phyloP scores from a whole-genome alignment of 35 echinoderm and acorn worm species.

The Amphiura filiformis region DNA sequence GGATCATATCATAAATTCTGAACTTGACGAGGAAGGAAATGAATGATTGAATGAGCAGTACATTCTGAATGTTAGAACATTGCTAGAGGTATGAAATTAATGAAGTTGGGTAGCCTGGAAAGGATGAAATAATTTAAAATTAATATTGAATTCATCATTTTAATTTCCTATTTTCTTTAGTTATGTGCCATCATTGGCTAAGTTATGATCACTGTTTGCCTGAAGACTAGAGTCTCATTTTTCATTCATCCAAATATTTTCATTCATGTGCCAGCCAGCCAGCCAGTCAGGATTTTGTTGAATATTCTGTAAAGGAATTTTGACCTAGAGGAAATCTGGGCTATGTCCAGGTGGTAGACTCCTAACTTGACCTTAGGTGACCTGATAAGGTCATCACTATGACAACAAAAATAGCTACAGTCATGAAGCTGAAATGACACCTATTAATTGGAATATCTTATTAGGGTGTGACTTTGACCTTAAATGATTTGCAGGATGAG shows the following conservation, averaged over 20 bases:
- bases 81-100: too few species aligned
- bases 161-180: too few species aligned
- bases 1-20: too few species aligned
- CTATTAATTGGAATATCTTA: conserved; percentile 5
- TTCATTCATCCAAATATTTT: not conserved
- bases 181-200: too few species aligned
- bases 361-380: not conserved
- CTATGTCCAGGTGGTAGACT: not conserved
- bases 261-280: not conserved
- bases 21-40: too few species aligned
- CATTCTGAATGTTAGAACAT: too few species aligned
- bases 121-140: too few species aligned
- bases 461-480: not conserved
- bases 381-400: not conserved
- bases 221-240: not conserved
- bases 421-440: not conserved
- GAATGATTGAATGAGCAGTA: too few species aligned
- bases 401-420: not conserved
- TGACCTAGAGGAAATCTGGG: not conserved
- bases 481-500: too few species aligned
- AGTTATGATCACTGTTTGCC: too few species aligned
- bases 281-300: not conserved
- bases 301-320: not conserved
- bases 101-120: too few species aligned
- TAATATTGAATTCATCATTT: too few species aligned